These are phyloP conservation scores for Lysandra bellargus DNA, from an alignment of 2,888 invertebrate genomes.

Conservation along the genomic window DNA sequence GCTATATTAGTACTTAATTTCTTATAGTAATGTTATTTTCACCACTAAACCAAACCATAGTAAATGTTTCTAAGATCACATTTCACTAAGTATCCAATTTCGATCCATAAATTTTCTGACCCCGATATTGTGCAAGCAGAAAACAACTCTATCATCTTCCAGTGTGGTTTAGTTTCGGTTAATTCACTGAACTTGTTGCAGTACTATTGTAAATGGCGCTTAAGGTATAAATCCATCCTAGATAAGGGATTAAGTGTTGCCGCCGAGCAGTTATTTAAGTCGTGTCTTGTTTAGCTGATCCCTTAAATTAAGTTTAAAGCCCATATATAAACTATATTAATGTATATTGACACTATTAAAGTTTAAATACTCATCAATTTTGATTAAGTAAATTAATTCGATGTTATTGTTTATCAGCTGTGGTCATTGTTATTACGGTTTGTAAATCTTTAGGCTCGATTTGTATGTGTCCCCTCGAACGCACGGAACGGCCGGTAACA, in stretches of 20 bases:
- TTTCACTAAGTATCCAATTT: neutral
- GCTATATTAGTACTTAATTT: too few relatives aligned
- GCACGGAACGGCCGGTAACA: too few relatives aligned
- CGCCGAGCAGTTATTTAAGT: neutral
- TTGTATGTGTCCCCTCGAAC: too few relatives aligned
- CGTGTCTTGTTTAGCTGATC: conserved; percentile 3
- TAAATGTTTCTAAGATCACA: neutral
- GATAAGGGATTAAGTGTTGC: conserved; percentile 6
- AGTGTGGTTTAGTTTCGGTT: neutral
- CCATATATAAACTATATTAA: neutral
- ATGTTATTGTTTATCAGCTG: neutral
- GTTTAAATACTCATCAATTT: neutral
- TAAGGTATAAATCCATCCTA: conserved; percentile 20
- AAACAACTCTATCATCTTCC: neutral
- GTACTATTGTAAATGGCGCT: neutral
- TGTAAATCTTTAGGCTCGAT: too few relatives aligned
- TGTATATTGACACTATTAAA: neutral
- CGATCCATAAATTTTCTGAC: neutral
- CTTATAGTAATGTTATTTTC: too few relatives aligned
- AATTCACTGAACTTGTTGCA: neutral
- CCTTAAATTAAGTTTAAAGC: neutral
- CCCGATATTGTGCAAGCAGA: neutral
- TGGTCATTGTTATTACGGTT: too few relatives aligned
- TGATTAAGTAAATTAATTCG: neutral
- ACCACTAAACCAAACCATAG: too few relatives aligned